Conservation (phyloP, 1,140 invertebrate species). For the Conus ventricosus region DNA sequence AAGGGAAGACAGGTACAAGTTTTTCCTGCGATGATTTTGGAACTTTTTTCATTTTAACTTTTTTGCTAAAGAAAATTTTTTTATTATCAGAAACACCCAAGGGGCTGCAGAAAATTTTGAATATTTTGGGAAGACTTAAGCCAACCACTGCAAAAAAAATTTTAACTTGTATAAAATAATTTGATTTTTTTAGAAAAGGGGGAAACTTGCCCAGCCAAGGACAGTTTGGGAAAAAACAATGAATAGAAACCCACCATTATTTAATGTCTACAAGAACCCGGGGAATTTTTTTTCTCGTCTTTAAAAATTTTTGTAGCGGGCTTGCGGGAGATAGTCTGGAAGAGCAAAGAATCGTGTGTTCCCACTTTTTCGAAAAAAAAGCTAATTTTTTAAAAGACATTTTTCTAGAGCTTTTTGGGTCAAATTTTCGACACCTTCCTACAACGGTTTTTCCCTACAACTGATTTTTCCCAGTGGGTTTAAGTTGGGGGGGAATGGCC, state of each 20-base stretch:
- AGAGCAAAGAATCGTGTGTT: background rate
- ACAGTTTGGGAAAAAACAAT: background rate
- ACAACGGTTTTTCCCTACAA: no score
- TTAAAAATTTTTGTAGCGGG: no score
- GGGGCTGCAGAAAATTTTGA: no score
- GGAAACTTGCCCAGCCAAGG: background rate
- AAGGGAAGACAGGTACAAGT: background rate
- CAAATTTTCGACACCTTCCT: no score
- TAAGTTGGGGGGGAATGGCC: no score
- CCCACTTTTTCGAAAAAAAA: background rate
- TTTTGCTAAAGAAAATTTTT: background rate
- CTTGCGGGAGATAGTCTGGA: no score
- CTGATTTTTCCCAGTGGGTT: no score
- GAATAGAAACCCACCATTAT: background rate
- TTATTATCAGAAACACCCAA: background rate
- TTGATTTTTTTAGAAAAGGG: background rate
- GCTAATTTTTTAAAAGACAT: background rate
- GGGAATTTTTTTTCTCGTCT: background rate
- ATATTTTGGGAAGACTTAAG: background rate
- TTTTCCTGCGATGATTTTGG: background rate
- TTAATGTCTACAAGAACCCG: background rate
- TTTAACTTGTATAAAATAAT: background rate
- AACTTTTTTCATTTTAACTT: background rate
- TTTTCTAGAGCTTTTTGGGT: no score
- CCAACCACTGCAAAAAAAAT: background rate